These are phyloP conservation scores for Myripristis murdjan DNA, from an alignment of 2,797 vertebrate genomes.

Conservation along the genomic window DNA sequence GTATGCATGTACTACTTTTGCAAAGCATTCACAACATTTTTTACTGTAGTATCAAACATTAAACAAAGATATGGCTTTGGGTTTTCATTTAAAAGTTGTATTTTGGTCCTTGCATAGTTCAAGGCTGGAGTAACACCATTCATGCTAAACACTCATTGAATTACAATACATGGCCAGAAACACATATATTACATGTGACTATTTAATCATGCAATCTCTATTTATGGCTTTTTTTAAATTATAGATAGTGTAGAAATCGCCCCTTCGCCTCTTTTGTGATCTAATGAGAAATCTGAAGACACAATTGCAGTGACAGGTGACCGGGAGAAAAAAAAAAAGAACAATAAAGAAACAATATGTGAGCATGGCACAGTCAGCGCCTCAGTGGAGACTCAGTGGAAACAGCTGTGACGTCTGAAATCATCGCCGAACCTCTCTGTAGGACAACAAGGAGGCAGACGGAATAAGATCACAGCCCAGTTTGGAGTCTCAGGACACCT, in stretches of 20 bases:
- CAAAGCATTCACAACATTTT: no score
- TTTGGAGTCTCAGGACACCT: conserved; percentile 46
- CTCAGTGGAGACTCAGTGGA: conserved; percentile 52
- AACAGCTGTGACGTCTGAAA: conserved; percentile 60
- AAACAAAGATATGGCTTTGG: background rate
- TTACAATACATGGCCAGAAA: no score
- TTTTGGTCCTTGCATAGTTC: no score
- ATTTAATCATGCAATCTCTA: no score
- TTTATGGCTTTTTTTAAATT: background rate
- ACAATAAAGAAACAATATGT: conserved; percentile 32
- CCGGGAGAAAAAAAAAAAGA: conserved; percentile 17
- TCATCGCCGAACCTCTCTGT: conserved; percentile 58
- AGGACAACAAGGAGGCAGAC: conserved; percentile 70
- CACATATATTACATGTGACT: no score
- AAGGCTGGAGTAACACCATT: no score
- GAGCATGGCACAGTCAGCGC: conserved; percentile 31
- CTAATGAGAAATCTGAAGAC: background rate
- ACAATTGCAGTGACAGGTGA: conserved; percentile 6
- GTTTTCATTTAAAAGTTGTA: no score
- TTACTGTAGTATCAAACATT: no score
- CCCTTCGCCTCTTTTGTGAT: background rate
- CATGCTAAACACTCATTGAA: no score
- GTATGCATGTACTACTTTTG: no score
- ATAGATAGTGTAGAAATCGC: background rate
- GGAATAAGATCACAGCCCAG: conserved; percentile 51